Base-by-base conservation (phyloP, 2,888 invertebrate species). In the Eupithecia pulchellata region DNA sequence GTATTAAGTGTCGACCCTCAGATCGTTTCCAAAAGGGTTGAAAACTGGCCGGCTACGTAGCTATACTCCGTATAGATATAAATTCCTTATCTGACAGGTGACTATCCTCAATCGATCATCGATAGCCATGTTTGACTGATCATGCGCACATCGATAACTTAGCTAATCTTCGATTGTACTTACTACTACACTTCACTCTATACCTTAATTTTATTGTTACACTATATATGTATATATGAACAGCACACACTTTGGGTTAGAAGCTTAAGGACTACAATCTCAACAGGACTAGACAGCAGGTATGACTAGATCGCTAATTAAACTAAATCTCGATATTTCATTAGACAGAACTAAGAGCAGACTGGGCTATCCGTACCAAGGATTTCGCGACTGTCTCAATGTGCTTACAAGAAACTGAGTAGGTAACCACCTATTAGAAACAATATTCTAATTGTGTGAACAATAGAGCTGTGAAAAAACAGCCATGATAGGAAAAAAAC, bases 81-180 rank as follows among this genome's bases (percentile, higher is more conserved):
- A 36, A 63, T 32, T 14, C 34, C 61, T 65, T 73, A 70, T 69
- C 73, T 55, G 72, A 66, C 72, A 68, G 63, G 66, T 69, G 64
- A 63, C 64, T 66, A 69, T 75, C 73, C 70, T 30, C 71, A 68
- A 76, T 77, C 73, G 72, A 77, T 77, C 75, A 77, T 25, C 57
- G 29, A 73, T 73, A 77, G 57, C 34, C 57, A 58, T 70, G 64
- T 68, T 69, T 74, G 71, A 74, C 47, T 73, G 71, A 74, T 76
- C 70, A 66, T 34, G 57, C 61, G 61, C 34, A 32, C 4, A 17
- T 57, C 25, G 75, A 73, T 77, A 70, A 57, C 13, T 52, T 11
- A 52, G 58, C 29, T n/a, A 60, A 73, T 65, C 72, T 69, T 6
- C 68, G 68, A 71, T 72, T 70, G 60, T 68, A 63, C 29, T 4